Conservation (phyloP, 2,888 invertebrate species). For the Coleophora flavipennella region DNA sequence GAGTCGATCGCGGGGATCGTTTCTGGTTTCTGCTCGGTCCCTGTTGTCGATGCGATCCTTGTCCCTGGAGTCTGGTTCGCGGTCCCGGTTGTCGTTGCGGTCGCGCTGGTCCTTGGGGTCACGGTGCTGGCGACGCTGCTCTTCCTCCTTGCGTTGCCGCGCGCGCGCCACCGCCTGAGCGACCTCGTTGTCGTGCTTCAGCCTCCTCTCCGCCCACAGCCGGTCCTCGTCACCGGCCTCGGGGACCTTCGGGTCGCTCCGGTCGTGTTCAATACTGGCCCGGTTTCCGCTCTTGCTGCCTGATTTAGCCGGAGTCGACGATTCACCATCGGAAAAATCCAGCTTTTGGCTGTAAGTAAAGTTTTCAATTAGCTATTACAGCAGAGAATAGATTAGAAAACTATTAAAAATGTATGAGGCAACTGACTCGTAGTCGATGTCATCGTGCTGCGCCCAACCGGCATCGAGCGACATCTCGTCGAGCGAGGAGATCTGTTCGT, state of each 20-base stretch:
- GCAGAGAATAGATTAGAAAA: too few species aligned
- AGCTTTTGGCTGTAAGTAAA: constrained; percentile 82
- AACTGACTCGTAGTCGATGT: constrained; percentile 90
- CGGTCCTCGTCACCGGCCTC: constrained; percentile 65
- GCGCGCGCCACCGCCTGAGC: constrained; percentile 87
- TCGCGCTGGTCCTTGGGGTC: constrained; percentile 36
- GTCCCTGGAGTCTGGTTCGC: constrained; percentile 47
- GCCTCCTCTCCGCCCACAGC: constrained; percentile 79
- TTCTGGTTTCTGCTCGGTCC: constrained; percentile 18
- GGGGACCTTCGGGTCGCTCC: constrained; percentile 44
- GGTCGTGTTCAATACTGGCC: constrained; percentile 46
- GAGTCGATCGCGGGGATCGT: constrained; percentile 17
- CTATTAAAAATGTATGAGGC: neutral
- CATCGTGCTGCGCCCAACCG: constrained; percentile 94
- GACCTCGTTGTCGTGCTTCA: constrained; percentile 79
- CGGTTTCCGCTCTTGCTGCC: constrained; percentile 42
- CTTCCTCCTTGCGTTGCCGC: constrained; percentile 88
- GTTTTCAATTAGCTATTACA: too few species aligned
- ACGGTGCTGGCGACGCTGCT: constrained; percentile 81
- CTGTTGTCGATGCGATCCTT: constrained; percentile 31
- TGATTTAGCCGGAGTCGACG: constrained; percentile 46
- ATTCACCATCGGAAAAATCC: constrained; percentile 94
- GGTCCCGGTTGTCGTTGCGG: constrained; percentile 30
- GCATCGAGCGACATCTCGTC: constrained; percentile 91
- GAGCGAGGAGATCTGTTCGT: constrained; percentile 92